Base-by-base conservation (phyloP, 2,797 vertebrate species). In the Danionella dracula region DNA sequence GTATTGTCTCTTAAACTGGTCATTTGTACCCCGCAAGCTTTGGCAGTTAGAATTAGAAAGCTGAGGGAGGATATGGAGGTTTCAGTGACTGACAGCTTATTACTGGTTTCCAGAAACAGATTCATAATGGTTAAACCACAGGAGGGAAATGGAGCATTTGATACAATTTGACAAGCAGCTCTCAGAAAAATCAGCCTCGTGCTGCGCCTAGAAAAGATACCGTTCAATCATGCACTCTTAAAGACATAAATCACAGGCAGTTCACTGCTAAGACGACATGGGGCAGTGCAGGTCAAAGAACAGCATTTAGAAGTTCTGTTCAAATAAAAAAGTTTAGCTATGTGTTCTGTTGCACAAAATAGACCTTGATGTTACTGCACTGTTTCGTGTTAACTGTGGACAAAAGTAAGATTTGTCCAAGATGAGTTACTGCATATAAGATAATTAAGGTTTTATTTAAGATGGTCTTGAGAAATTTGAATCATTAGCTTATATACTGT, bases 1-100 rank as follows among this genome's bases (percentile, higher is more conserved):
- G 77, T 37, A 73, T 76, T 70, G 70, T 78, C 54, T 74, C 62
- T 63, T 44, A 71, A 57, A 74, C 68, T 71, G 64, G 56, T 27
- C 45, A 76, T 71, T 55, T 75, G 67, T 69, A 70, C 16, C 17
- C 13, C 41, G 27, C 10, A 44, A 72, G 44, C 50, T 10, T 70
- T 58, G 12, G 23, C 9, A 38, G 56, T 53, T 50, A 41, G 13
- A 44, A 40, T 54, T 66, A 58, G 48, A 48, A 54, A 57, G 64
- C 46, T 19, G 27, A 68, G 37, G 53, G 54, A 51, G 60, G 61
- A 66, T 2, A 49, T 32, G 16, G 16, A 41, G 44, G 29, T 55
- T 49, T 62, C 16, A 55, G 51, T 58, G 42, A 42, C 15, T 27
- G 42, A n/a, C 56, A 50, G 13, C 45, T 37, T 71, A 58, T 67